Evolutionary conservation across 2,797 vertebrate genomes (phyloP), one percentile per base, ranked within the genome.

Genomic region (Picus viridis): DNA sequence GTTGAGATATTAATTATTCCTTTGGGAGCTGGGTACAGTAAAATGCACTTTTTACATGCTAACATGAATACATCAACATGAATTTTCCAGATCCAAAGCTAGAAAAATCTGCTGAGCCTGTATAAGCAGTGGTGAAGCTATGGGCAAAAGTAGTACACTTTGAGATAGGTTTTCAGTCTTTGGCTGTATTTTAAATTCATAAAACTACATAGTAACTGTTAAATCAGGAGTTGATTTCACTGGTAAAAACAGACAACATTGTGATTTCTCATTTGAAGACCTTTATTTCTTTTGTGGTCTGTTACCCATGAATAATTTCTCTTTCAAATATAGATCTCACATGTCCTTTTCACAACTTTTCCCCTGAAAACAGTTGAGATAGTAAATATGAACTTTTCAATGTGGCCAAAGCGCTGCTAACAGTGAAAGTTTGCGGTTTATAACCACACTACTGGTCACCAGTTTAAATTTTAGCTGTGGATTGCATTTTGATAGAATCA

Each of bases 1-100:
- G 83, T 79, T 78, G 80, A 91, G 58, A n/a, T 95, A 95, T 81
- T 96, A 96, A 96, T 96, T 96, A 89, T 86, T 89, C 94, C 88
- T 92, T 72, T 81, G 92, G 92, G 96, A 93, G 39, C 23, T 11
- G 22, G 57, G 36, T 73, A 81, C 45, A 76, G 49, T 80, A 91
- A 85, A 83, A 83, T 16, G 18, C 65, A 78, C 45, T 62, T 18
- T 74, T 72, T 41, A 89, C 93, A 93, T 82, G 63, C 23, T 77
- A 67, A 82, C 71, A 41, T 27, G 92, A 91, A 93, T 88, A 62
- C 3, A 72, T 57, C 65, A 64, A 72, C 45, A 82, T 24, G 29
- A 49, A 22, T 91, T 85, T 92, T 91, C 85, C 56, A 78, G 53
- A 56, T 62, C 9, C 32, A 88, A 88, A 91, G 39, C 58, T 32